Percentiles rank a stretch among this genome's conserved stretches.
These are phyloP conservation scores for Cirrhinus molitorella DNA, from an alignment of 2,797 vertebrate genomes.

Conservation along the genomic window DNA sequence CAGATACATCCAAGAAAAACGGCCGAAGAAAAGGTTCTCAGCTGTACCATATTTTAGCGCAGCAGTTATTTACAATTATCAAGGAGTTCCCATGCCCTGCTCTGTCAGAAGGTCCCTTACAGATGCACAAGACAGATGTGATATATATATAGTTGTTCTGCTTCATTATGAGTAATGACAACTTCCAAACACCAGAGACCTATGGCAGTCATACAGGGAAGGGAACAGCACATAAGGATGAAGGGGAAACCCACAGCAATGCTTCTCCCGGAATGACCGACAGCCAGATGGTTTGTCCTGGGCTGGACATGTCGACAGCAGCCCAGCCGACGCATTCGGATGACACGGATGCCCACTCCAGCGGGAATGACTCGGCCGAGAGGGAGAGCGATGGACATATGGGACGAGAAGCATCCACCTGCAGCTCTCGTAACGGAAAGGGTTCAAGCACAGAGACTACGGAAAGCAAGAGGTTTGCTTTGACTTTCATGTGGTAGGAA, in stretches of 20 bases:
- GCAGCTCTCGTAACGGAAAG: conserved; percentile 78
- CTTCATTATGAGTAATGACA: conserved; percentile 62
- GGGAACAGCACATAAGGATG: conserved; percentile 59
- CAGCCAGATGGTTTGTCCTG: conserved; percentile 49
- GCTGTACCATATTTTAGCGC: background rate
- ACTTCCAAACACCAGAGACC: conserved; percentile 54
- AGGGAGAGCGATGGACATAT: conserved; percentile 68
- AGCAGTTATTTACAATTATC: background rate
- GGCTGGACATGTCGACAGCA: conserved; percentile 46
- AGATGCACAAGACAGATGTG: conserved; percentile 2
- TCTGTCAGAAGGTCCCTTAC: background rate
- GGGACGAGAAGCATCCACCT: conserved; percentile 64
- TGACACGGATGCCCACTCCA: conserved; percentile 79
- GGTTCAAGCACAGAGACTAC: conserved; percentile 78
- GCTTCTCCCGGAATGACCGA: conserved; percentile 38
- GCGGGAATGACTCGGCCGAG: conserved; percentile 77
- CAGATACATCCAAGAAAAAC: background rate
- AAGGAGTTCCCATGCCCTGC: background rate
- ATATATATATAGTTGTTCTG: background rate
- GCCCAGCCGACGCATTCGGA: conserved; percentile 61
- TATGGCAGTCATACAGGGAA: conserved; percentile 37
- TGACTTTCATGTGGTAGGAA: background rate
- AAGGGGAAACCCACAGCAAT: conserved; percentile 40
- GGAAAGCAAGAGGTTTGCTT: conserved; percentile 77
- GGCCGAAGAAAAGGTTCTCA: background rate